Conservation (phyloP, 2,888 invertebrate genomes). For the Pegoplata infirma region DNA sequence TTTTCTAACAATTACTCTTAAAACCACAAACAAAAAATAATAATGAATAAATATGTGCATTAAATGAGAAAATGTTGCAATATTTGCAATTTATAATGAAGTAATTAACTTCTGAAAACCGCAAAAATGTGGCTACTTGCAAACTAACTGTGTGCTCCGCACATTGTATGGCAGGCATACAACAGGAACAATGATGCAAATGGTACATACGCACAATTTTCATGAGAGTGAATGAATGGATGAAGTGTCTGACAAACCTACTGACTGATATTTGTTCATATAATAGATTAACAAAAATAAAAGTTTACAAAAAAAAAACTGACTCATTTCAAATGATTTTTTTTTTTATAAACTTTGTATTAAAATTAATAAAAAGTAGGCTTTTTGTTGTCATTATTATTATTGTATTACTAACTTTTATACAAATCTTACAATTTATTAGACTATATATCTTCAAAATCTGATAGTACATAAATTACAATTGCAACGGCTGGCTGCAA, state of each 20-base stretch:
- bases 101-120: conserved; percentile 52
- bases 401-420: not conserved
- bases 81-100: conserved; percentile 53
- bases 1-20: not conserved
- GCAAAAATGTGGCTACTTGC: conserved; percentile 32
- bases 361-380: not conserved
- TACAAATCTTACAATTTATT: not conserved
- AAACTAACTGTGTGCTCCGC: not conserved
- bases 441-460: no score
- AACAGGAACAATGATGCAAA: not conserved
- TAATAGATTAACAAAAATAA: not conserved
- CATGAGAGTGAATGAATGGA: not conserved
- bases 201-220: not conserved
- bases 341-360: not conserved
- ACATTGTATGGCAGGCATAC: not conserved
- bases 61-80: conserved; percentile 48
- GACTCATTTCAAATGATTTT: not conserved
- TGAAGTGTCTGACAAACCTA: conserved; percentile 6
- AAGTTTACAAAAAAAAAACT: not conserved
- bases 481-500: no score
- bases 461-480: no score
- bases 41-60: not conserved
- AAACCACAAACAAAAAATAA: not conserved
- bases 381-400: not conserved
- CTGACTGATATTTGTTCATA: conserved; percentile 1